phyloP scores from a whole-genome alignment of 2,797 vertebrate species.

The Linurgus olivaceus region DNA sequence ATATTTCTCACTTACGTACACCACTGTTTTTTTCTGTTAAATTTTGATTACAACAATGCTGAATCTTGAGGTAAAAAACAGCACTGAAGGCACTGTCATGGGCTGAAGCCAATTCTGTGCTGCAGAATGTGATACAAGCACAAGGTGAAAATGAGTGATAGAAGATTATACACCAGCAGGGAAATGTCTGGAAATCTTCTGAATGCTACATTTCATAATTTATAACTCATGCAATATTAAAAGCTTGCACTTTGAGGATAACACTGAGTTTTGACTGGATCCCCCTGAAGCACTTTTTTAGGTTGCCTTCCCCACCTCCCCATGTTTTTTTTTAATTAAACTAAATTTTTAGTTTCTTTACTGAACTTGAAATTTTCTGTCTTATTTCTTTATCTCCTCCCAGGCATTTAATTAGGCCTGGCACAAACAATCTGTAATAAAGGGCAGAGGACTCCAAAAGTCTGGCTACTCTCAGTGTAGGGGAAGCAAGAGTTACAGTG shows the following conservation, averaged over 20 bases:
- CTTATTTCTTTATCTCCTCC: not conserved
- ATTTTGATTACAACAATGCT: not conserved
- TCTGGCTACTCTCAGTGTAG: fast-evolving
- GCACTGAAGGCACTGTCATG: fast-evolving
- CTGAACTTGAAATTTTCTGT: not conserved
- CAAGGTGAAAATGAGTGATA: not conserved
- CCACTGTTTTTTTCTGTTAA: not conserved
- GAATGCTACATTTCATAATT: not conserved
- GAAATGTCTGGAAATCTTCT: not conserved
- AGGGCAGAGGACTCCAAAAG: not conserved
- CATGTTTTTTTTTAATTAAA: not conserved
- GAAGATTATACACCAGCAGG: not conserved
- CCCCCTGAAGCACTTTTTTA: not conserved
- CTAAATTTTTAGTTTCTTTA: not conserved
- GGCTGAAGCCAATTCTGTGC: not conserved
- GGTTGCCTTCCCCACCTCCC: fast-evolving
- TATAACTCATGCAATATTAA: not conserved
- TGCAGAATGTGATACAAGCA: not conserved
- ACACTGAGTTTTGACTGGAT: not conserved
- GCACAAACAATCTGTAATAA: not conserved
- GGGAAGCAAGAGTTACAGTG: not conserved
- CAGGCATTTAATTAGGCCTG: not conserved
- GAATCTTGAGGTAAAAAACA: not conserved
- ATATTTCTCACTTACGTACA: not conserved
- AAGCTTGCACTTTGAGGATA: not conserved